Base-by-base conservation (phyloP, 1,140 invertebrate genomes). In the Parasteatoda tepidariorum region DNA sequence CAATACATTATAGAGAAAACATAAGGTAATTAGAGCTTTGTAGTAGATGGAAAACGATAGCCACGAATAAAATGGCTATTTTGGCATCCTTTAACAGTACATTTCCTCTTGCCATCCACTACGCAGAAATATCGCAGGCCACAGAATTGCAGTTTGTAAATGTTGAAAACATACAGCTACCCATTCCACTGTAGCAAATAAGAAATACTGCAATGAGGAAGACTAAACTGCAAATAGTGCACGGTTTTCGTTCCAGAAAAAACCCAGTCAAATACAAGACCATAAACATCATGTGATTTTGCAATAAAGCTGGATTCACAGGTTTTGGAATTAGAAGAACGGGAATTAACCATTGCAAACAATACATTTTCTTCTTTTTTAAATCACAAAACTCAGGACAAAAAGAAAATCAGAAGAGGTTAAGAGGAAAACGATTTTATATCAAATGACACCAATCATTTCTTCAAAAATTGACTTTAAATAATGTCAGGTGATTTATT, bases 301-400 rank as follows among this genome's bases (percentile, higher is more conserved):
- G 95, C 81, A 98, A 91, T 28, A 98, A 90, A 41, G 96, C 95
- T 86, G 97, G 96, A 90, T 98, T 98, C 55, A 96, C 92, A 55
- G 97, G 97, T 90, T 99, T 99, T 84, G 98, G 97, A 89, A 99
- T 97, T 66, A 99, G 91, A 76, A 99, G 91, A 68, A 99, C 97
- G 68, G 98, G 98, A 86, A 99, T 95, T 86, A 99, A 90, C 95
- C 97, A 99, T 92, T 99, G 97, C 87, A 99, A 92, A 91, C 97
- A 99, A 92, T 99, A 99, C 97, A 99, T 99, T 41, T 75, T 86
- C n/a, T n/a, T n/a, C n/a, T n/a, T n/a, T n/a, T n/a, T n/a, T n/a
- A n/a, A n/a, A n/a, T n/a, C n/a, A n/a, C n/a, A n/a, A n/a, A n/a
- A n/a, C n/a, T n/a, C n/a, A n/a, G n/a, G n/a, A n/a, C n/a, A n/a